Conservation (phyloP, 2,113 vertebrate genomes). For the Echinops telfairi region DNA sequence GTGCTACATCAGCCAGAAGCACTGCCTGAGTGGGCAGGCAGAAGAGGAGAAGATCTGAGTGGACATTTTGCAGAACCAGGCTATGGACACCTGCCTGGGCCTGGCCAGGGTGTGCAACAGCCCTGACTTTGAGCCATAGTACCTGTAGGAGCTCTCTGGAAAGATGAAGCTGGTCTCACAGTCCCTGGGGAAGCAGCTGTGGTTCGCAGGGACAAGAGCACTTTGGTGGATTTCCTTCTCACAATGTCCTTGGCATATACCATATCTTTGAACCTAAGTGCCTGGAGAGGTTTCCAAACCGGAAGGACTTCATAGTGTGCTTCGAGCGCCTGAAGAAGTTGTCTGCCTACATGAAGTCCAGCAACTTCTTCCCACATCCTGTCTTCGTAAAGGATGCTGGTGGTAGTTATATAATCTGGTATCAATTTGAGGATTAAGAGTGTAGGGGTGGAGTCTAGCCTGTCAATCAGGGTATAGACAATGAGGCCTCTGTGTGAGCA, state of each 20-base stretch:
- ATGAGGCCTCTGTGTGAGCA: too few species aligned
- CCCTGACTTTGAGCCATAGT: slow-evolving; percentile 85
- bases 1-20: slow-evolving; percentile 91
- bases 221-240: slow-evolving; percentile 94
- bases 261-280: slow-evolving; percentile 89
- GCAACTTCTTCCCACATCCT: too few species aligned
- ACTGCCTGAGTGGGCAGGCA: slow-evolving; percentile 82
- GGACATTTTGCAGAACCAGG: slow-evolving; percentile 91
- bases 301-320: slow-evolving; percentile 82
- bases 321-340: slow-evolving; percentile 87
- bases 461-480: too few species aligned
- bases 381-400: too few species aligned
- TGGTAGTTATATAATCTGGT: too few species aligned
- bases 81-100: slow-evolving; percentile 88
- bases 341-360: too few species aligned
- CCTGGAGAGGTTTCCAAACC: slow-evolving; percentile 86
- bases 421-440: too few species aligned
- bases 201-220: slow-evolving; percentile 87
- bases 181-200: slow-evolving; percentile 89
- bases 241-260: slow-evolving; percentile 91
- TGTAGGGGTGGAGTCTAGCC: too few species aligned
- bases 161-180: slow-evolving; percentile 90
- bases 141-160: slow-evolving; percentile 86
- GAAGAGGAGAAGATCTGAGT: slow-evolving; percentile 73
- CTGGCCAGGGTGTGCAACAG: slow-evolving; percentile 86